Conservation (phyloP, 2,113 vertebrate species). For the Indicator maculatus region DNA sequence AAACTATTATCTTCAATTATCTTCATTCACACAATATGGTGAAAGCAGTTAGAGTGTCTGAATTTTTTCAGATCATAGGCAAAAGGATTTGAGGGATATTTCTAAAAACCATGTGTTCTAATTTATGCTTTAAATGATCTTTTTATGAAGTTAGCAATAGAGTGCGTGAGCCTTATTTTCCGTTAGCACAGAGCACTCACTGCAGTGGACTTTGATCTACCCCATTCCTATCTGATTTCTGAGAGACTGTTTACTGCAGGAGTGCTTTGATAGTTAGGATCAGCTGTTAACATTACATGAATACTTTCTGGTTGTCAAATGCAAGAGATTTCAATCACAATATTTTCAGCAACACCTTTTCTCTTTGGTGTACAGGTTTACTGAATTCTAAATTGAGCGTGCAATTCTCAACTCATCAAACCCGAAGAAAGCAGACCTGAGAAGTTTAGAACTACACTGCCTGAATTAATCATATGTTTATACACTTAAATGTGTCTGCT, state of each 20-base stretch:
- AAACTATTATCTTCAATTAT: background rate
- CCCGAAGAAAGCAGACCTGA: background rate
- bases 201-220: background rate
- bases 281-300: background rate
- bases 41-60: background rate
- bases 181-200: background rate
- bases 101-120: background rate
- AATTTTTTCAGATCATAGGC: background rate
- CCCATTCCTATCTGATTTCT: background rate
- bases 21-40: background rate
- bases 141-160: background rate
- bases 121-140: background rate
- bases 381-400: background rate
- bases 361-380: background rate
- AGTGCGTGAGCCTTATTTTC: background rate
- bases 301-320: background rate
- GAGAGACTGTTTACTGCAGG: background rate
- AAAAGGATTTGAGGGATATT: background rate
- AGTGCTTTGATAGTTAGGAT: background rate
- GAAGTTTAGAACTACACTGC: background rate
- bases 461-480: background rate
- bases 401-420: background rate
- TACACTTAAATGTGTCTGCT: background rate
- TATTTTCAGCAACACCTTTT: background rate
- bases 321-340: background rate